A percentile compares a stretch with the other conserved stretches of the same genome.
Conservation (phyloP, 1,140 invertebrate genomes). For the Sycophaga agraensis region DNA sequence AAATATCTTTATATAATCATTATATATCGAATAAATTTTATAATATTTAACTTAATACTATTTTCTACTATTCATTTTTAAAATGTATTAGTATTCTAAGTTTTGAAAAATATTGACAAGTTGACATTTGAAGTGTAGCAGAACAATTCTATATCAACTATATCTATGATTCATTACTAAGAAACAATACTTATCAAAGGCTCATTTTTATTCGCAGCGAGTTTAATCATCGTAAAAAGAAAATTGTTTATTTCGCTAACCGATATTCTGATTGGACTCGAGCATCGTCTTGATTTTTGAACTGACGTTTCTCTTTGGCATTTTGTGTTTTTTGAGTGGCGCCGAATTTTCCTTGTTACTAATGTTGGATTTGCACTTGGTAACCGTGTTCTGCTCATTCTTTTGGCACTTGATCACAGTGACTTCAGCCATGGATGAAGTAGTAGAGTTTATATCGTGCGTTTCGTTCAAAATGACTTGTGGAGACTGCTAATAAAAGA, state of each 20-base stretch:
- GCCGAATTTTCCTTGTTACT: slow-evolving; percentile 40
- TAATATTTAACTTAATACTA: too few relatives aligned
- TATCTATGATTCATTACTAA: too few relatives aligned
- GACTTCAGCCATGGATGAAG: slow-evolving; percentile 30
- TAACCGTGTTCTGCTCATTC: slow-evolving; percentile 32
- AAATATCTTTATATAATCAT: too few relatives aligned
- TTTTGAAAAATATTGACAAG: too few relatives aligned
- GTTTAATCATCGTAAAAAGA: too few relatives aligned
- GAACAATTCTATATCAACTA: too few relatives aligned
- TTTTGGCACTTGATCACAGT: slow-evolving; percentile 58
- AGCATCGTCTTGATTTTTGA: slow-evolving; percentile 75
- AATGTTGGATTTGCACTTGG: slow-evolving; percentile 23
- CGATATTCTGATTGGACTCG: slow-evolving; percentile 52
- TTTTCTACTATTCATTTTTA: too few relatives aligned
- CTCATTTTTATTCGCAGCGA: too few relatives aligned
- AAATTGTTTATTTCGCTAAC: slow-evolving; percentile 4
- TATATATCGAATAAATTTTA: too few relatives aligned
- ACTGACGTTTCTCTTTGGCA: slow-evolving; percentile 72
- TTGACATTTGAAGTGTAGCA: too few relatives aligned
- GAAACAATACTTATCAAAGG: too few relatives aligned
- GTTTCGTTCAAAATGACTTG: slow-evolving; percentile 33
- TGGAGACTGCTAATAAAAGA: slow-evolving; percentile 29
- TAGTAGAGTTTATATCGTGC: slow-evolving; percentile 35
- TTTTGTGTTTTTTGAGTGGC: slow-evolving; percentile 70
- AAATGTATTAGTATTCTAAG: too few relatives aligned